phyloP scores from a whole-genome alignment of 2,888 invertebrate genomes.

The Erebia aethiops region DNA sequence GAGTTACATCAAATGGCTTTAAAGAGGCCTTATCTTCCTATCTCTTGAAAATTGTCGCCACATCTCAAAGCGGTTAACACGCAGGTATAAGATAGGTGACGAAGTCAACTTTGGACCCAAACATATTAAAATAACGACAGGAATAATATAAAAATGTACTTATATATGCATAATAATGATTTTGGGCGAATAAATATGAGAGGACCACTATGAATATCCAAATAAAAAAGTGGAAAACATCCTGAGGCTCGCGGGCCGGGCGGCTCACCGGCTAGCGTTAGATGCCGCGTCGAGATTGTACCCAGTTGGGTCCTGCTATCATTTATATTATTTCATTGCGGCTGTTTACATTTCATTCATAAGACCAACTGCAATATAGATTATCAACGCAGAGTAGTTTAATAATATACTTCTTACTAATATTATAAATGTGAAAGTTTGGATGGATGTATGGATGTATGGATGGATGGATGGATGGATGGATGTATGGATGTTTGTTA shows the following conservation, averaged over 20 bases:
- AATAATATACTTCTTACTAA: no score
- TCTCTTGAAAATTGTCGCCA: slow-evolving; percentile 75
- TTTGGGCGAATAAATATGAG: slow-evolving; percentile 77
- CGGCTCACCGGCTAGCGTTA: slow-evolving; percentile 51
- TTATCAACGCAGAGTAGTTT: background rate
- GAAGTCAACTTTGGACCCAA: slow-evolving; percentile 65
- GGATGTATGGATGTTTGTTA: no score
- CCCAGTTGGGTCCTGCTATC: slow-evolving; percentile 61
- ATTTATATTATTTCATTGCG: slow-evolving; percentile 80
- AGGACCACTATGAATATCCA: slow-evolving; percentile 75
- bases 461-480: no score
- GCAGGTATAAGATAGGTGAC: slow-evolving; percentile 67
- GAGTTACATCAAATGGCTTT: slow-evolving; percentile 74
- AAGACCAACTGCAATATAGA: slow-evolving; percentile 40
- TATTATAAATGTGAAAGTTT: no score
- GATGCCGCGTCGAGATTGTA: slow-evolving; percentile 76
- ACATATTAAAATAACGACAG: slow-evolving; percentile 76
- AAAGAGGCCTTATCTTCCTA: slow-evolving; percentile 73
- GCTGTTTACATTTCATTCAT: slow-evolving; percentile 76
- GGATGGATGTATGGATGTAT: no score
- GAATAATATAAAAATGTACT: slow-evolving; percentile 77
- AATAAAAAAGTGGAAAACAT: slow-evolving; percentile 74
- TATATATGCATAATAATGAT: slow-evolving; percentile 79
- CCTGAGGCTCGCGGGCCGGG: slow-evolving; percentile 62
- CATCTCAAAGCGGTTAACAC: slow-evolving; percentile 64